Conservation (phyloP, 2,888 invertebrate genomes). For the Callyntrura guangdongensis region DNA sequence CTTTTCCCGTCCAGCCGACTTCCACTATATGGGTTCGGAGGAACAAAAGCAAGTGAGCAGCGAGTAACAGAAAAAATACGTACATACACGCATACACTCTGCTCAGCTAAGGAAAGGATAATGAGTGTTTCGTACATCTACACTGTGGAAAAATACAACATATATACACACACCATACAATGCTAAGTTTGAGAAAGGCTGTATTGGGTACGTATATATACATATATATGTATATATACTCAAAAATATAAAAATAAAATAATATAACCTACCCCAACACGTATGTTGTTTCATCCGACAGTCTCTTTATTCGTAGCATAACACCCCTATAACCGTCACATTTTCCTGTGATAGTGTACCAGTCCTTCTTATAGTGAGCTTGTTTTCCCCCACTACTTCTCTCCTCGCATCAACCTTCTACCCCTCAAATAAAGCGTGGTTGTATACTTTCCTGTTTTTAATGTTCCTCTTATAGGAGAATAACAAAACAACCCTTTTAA, state of each 20-base stretch:
- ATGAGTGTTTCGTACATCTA: background rate
- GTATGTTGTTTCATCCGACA: slow-evolving; percentile 64
- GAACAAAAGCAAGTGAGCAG: slow-evolving; percentile 38
- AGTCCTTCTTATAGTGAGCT: too few species aligned
- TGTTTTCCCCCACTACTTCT: too few species aligned
- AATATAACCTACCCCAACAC: slow-evolving; percentile 75
- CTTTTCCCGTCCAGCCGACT: slow-evolving; percentile 22
- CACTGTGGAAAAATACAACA: slow-evolving; percentile 13
- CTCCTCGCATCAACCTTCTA: slow-evolving; percentile 63
- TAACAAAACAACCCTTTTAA: slow-evolving; percentile 73
- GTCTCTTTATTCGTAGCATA: slow-evolving; percentile 3
- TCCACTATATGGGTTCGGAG: too few species aligned
- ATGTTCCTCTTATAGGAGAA: slow-evolving; percentile 8
- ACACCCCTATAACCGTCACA: background rate
- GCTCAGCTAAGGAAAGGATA: slow-evolving; percentile 7
- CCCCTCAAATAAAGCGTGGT: slow-evolving; percentile 48
- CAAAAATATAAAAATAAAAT: background rate
- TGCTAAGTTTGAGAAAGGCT: too few species aligned
- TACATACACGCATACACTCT: too few species aligned
- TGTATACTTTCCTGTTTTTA: background rate
- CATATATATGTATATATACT: background rate
- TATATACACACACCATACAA: background rate
- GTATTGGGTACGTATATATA: too few species aligned
- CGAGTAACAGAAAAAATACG: slow-evolving; percentile 23
- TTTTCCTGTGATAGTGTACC: slow-evolving; percentile 50